Evolutionary conservation across 92 coral and sea anemone species (phyloP).

Genomic region (Phenganax subtilis): DNA sequence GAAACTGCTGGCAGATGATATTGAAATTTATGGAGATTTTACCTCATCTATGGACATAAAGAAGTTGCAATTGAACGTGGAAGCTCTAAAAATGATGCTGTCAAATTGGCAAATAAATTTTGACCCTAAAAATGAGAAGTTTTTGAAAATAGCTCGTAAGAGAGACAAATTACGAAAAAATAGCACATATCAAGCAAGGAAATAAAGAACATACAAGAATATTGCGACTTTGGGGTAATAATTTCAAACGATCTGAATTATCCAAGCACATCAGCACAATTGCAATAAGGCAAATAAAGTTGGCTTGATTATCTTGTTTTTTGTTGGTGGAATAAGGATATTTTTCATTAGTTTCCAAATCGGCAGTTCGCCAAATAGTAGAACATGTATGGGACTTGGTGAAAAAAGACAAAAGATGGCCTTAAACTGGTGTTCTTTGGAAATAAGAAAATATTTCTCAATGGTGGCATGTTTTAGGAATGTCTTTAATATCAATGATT

Average conservation of each 20-base stretch:
- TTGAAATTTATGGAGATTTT: neutral
- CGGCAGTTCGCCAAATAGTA: neutral
- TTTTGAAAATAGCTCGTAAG: too few relatives aligned
- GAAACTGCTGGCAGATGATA: constrained; percentile 19
- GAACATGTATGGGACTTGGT: neutral
- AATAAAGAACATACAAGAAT: constrained; percentile 28
- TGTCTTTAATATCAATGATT: too few relatives aligned
- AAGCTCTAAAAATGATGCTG: too few relatives aligned
- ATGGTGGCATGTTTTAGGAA: too few relatives aligned
- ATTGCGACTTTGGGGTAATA: constrained; percentile 38
- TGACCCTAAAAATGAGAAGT: too few relatives aligned
- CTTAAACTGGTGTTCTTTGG: too few relatives aligned
- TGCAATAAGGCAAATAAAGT: constrained; percentile 28
- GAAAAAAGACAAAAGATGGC: neutral
- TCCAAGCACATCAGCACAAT: constrained; percentile 16
- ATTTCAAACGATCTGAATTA: constrained; percentile 19
- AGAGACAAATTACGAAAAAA: neutral
- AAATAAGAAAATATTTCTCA: too few relatives aligned
- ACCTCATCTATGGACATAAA: too few relatives aligned
- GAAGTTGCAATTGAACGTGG: too few relatives aligned
- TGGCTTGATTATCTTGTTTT: constrained; percentile 15
- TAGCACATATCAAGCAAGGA: constrained; percentile 18
- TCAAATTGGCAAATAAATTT: too few relatives aligned
- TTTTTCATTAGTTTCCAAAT: constrained; percentile 14
- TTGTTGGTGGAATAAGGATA: constrained; percentile 29